Base-by-base conservation (phyloP, 2,113 vertebrate species). In the Calonectris borealis region DNA sequence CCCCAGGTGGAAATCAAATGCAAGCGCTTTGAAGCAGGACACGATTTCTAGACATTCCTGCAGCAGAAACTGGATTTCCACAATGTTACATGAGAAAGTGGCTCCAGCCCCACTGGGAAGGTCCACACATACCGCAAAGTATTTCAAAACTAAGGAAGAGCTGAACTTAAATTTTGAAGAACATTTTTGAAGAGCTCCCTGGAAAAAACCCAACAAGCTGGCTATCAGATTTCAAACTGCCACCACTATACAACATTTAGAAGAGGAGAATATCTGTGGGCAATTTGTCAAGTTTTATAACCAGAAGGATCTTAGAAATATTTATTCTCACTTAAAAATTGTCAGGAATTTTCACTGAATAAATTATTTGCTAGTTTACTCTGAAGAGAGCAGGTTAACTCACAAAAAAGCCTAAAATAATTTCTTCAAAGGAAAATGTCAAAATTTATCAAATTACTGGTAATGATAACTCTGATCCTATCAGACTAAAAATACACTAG, bases 51-150 rank as follows among this genome's bases (percentile, higher is more conserved):
- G 65, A 9, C 26, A 1, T 13, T 8, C 73, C 38, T 66, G 52
- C 34, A 61, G 29, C 25, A 48, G 46, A 52, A 86, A 68, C 52
- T 31, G 19, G 24, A n/a, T 73, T 91, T 65, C 62, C 71, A 79
- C 11, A 8, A 6, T 0, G 0, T n/a, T 38, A 52, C 72, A 13
- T 0, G 18, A 49, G 55, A 51, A 78, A 5, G 10, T 1, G 4
- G 27, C 77, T 65, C 66, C 66, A 78, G 52, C 34, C 34, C 57
- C 69, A 7, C 1, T 4, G 16, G 32, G 31, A 38, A 72, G 4
- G 19, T 78, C 32, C 24, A 26, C 34, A 10, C 18, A 69, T 3
- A 17, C 13, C 11, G 2, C n/a, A 49, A 20, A 70, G 4, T 10
- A 62, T 7, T 19, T 58, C 25, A 46, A 46, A 84, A 12, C 27